Conservation (phyloP, 1,140 invertebrate species). For the Ruditapes philippinarum region DNA sequence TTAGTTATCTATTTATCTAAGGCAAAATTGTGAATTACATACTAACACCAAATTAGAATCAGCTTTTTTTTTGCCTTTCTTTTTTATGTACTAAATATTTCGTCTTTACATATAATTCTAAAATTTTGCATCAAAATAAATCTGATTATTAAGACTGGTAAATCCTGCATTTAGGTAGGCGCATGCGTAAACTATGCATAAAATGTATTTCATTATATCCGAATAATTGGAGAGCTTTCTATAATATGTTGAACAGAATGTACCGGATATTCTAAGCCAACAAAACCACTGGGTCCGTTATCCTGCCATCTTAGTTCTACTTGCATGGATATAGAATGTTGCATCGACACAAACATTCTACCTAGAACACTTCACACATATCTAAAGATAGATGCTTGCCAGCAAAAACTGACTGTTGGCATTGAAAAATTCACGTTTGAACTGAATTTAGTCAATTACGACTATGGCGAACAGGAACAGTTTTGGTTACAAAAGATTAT, state of each 20-base stretch:
- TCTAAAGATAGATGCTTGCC: slow-evolving; percentile 26
- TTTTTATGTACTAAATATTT: too few relatives aligned
- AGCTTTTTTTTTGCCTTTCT: too few relatives aligned
- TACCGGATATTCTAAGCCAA: background rate
- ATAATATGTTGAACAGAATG: too few relatives aligned
- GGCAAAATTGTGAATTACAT: too few relatives aligned
- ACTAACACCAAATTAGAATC: too few relatives aligned
- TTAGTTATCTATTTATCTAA: too few relatives aligned
- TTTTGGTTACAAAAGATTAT: slow-evolving; percentile 42
- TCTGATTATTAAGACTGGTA: background rate
- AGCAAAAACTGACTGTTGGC: slow-evolving; percentile 15
- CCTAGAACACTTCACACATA: background rate
- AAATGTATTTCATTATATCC: too few relatives aligned
- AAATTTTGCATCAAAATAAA: background rate
- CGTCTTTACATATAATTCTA: too few relatives aligned
- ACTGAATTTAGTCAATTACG: slow-evolving; percentile 26
- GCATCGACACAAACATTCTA: background rate
- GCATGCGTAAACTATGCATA: too few relatives aligned
- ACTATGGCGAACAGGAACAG: slow-evolving; percentile 25
- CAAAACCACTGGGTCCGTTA: background rate
- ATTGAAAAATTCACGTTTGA: slow-evolving; percentile 42
- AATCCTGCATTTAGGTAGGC: background rate
- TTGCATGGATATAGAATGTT: slow-evolving; percentile 41
- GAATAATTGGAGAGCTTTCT: too few relatives aligned
- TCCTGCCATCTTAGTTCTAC: background rate